Evolutionary conservation across 2,888 invertebrate genomes (phyloP).

Genomic region (Apotomis capreana): DNA sequence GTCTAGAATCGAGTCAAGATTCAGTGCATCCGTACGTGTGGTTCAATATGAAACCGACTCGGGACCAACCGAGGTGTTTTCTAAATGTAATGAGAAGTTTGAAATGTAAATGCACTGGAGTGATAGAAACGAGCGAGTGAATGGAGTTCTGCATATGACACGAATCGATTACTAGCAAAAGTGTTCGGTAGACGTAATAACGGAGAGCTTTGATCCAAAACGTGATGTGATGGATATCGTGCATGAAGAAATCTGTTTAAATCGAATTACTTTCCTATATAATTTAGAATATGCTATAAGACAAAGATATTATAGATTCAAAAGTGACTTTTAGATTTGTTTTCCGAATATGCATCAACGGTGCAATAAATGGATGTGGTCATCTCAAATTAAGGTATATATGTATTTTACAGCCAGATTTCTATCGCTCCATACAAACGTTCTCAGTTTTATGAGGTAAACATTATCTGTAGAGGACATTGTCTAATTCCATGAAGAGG

Average conservation of each 20-base stretch:
- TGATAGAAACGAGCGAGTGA: slow-evolving; percentile 4
- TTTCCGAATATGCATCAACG: too few relatives aligned
- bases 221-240: not conserved
- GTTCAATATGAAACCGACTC: slow-evolving; percentile 8
- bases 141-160: slow-evolving; percentile 20
- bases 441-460: too few relatives aligned
- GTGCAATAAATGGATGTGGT: too few relatives aligned
- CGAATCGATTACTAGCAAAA: slow-evolving; percentile 20
- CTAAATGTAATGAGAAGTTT: slow-evolving; percentile 20
- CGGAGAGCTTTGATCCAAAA: slow-evolving; percentile 1
- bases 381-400: too few relatives aligned
- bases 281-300: not conserved
- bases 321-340: too few relatives aligned
- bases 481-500: too few relatives aligned
- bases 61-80: slow-evolving; percentile 1
- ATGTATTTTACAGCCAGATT: too few relatives aligned
- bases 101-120: slow-evolving; percentile 19
- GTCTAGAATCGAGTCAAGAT: not conserved
- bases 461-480: too few relatives aligned
- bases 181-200: slow-evolving; percentile 1
- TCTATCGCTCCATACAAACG: too few relatives aligned
- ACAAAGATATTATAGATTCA: too few relatives aligned
- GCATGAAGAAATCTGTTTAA: not conserved
- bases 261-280: not conserved
- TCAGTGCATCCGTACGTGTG: not conserved